These are phyloP conservation scores for Enteromius radiatus DNA, from an alignment of 2,797 vertebrate genomes.

Conservation along the genomic window DNA sequence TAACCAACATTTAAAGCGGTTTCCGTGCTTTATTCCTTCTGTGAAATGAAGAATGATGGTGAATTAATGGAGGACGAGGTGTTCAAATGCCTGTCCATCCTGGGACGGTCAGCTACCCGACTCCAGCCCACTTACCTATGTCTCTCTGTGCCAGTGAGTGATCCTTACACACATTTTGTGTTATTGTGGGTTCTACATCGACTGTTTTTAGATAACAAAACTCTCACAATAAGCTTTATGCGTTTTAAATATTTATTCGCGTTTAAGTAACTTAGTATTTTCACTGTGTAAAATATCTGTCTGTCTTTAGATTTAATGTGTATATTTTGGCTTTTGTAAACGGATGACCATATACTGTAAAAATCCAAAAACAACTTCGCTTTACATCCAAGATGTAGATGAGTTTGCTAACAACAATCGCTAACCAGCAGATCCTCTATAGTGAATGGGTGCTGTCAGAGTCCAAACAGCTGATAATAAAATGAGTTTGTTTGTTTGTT, in stretches of 20 bases:
- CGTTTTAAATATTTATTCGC: background rate
- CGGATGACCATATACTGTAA: background rate
- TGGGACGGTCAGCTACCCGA: slow-evolving; percentile 79
- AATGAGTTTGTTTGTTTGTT: too few relatives aligned
- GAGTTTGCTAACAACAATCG: background rate
- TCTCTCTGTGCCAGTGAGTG: slow-evolving; percentile 85
- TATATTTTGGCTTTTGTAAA: background rate
- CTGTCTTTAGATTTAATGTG: background rate
- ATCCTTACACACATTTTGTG: background rate
- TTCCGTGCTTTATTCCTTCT: background rate
- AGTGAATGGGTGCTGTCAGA: background rate
- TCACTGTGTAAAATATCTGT: background rate
- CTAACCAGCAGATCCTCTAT: background rate
- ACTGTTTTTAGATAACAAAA: background rate
- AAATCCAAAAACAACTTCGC: background rate
- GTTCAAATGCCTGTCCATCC: slow-evolving; percentile 73
- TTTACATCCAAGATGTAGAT: background rate
- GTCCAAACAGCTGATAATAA: too few relatives aligned
- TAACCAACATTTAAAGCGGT: background rate
- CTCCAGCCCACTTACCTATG: slow-evolving; percentile 79
- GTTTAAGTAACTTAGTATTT: too few relatives aligned
- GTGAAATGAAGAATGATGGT: slow-evolving; percentile 68
- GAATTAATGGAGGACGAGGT: slow-evolving; percentile 77
- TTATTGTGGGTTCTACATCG: background rate
- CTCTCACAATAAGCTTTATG: background rate